These are phyloP conservation scores for Diarsia brunnea DNA, from an alignment of 2,888 invertebrate genomes.

Conservation along the genomic window DNA sequence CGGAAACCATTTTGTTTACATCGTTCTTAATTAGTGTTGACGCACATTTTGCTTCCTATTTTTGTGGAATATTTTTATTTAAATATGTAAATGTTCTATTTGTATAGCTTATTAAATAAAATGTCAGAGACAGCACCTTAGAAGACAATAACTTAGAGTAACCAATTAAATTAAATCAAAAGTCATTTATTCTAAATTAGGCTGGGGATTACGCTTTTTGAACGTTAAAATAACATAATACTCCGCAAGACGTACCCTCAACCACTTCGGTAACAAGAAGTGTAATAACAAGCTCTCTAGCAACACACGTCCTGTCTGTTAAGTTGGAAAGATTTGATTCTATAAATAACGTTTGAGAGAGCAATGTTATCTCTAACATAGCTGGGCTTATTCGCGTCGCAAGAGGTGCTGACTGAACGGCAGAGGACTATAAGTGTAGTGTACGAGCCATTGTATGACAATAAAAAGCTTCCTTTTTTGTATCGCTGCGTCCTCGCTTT, in stretches of 20 bases:
- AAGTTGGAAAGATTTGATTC: background rate
- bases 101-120: background rate
- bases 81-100: background rate
- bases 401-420: slow-evolving; percentile 28
- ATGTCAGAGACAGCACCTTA: background rate
- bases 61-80: background rate
- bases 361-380: background rate
- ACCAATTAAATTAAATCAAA: background rate
- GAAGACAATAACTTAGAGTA: background rate
- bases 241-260: background rate
- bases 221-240: background rate
- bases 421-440: slow-evolving; percentile 35
- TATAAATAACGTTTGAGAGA: background rate
- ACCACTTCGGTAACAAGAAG: background rate
- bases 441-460: slow-evolving; percentile 43
- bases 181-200: background rate
- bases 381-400: background rate
- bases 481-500: slow-evolving; percentile 47
- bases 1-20: slow-evolving; percentile 41
- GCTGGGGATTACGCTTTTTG: background rate
- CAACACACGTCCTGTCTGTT: background rate
- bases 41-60: slow-evolving; percentile 11
- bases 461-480: slow-evolving; percentile 54
- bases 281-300: background rate
- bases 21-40: slow-evolving; percentile 46